phyloP scores from a whole-genome alignment of 2,797 vertebrate species.

The Hydrocynus forskahlii region DNA sequence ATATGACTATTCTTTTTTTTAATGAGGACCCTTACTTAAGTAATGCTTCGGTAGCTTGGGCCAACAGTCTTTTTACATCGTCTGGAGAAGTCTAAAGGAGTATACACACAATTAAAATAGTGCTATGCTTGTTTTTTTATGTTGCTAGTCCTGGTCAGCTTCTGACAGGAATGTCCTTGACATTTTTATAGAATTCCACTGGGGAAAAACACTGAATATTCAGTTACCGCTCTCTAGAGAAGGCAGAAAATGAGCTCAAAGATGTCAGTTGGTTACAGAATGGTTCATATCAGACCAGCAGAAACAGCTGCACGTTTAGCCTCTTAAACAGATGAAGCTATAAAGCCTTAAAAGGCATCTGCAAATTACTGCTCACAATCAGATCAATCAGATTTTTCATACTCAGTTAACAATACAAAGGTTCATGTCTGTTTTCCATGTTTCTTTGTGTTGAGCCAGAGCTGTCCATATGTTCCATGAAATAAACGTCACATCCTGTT shows the following conservation, averaged over 20 bases:
- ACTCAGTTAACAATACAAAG: background rate
- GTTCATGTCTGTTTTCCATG: background rate
- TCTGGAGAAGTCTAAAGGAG: background rate
- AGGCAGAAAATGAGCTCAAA: background rate
- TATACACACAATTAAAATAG: background rate
- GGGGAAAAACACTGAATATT: constrained; percentile 62
- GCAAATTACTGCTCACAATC: background rate
- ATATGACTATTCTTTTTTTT: background rate
- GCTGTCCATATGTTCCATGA: constrained; percentile 19
- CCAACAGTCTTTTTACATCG: background rate
- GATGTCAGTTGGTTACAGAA: background rate
- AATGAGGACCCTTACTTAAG: background rate
- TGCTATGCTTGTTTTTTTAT: background rate
- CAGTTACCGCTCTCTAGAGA: constrained; percentile 36
- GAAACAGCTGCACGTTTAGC: background rate
- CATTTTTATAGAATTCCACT: constrained; percentile 38
- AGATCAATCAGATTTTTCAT: too few relatives aligned
- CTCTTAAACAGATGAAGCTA: background rate
- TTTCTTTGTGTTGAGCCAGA: background rate
- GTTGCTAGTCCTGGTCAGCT: background rate
- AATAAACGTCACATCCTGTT: constrained; percentile 4
- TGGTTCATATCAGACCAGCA: background rate
- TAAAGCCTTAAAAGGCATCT: background rate
- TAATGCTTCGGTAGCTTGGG: background rate
- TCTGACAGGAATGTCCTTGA: constrained; percentile 61